Percentiles rank a stretch among this genome's conserved stretches.
These are phyloP conservation scores for Atherinomorus stipes DNA, from an alignment of 2,113 vertebrate species.

Conservation along the genomic window DNA sequence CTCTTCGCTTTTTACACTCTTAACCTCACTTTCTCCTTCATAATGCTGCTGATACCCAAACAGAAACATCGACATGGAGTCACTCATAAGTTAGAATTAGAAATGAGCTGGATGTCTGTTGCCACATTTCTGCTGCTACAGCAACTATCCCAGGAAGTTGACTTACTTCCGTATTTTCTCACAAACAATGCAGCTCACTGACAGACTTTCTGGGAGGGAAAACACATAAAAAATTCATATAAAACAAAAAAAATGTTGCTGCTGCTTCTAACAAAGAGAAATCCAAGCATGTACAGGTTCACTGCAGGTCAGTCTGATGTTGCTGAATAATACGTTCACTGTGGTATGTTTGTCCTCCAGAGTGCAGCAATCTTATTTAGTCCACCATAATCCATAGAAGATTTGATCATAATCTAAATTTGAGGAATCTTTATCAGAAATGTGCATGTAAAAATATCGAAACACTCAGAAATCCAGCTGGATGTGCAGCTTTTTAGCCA, in stretches of 20 bases:
- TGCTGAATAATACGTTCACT: too few species aligned
- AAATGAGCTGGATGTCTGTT: background rate
- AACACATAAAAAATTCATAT: background rate
- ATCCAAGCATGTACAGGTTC: too few species aligned
- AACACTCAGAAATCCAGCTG: background rate
- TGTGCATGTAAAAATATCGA: background rate
- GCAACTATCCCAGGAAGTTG: background rate
- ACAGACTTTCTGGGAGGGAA: background rate
- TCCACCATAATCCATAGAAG: background rate
- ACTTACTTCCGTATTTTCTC: background rate
- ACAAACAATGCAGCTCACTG: constrained; percentile 8
- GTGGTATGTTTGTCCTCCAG: too few species aligned
- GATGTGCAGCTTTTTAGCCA: too few species aligned
- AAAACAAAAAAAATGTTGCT: background rate
- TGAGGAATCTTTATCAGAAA: background rate
- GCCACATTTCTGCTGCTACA: constrained; percentile 3
- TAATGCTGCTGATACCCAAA: background rate
- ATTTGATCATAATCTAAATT: background rate
- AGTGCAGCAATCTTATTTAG: too few species aligned
- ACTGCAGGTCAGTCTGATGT: too few species aligned
- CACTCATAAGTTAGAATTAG: background rate
- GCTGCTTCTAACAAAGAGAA: background rate
- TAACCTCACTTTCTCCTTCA: constrained; percentile 27
- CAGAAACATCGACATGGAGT: constrained; percentile 1
- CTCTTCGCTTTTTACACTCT: constrained; percentile 30